Percentiles rank a stretch among this genome's conserved stretches.
phyloP scores from a whole-genome alignment of 2,888 invertebrate genomes.

The Parasteatoda lunata region DNA sequence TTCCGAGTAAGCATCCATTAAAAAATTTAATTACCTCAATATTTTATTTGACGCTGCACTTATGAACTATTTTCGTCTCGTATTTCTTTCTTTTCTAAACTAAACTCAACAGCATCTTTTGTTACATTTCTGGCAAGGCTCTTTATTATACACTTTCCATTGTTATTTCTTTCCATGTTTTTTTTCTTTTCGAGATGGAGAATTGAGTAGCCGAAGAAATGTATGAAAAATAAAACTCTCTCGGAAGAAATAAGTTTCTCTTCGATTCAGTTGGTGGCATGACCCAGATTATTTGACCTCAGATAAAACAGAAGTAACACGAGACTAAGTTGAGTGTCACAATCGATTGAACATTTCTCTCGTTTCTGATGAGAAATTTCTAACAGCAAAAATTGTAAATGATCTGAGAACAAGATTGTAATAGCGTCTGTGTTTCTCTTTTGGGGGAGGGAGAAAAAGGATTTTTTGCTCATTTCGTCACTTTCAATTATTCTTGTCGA shows the following conservation, averaged over 20 bases:
- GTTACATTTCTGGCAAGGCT: too few species aligned
- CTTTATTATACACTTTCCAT: too few species aligned
- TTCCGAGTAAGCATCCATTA: too few species aligned
- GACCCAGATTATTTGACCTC: constrained; percentile 60
- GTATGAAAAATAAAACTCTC: constrained; percentile 2
- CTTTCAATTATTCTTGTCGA: too few species aligned
- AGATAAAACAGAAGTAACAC: constrained; percentile 54
- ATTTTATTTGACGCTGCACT: too few species aligned
- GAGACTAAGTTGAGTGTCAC: constrained; percentile 32
- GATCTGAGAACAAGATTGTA: constrained; percentile 20
- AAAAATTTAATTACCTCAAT: too few species aligned
- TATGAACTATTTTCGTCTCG: too few species aligned
- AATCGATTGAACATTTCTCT: constrained; percentile 41
- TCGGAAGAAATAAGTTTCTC: constrained; percentile 12
- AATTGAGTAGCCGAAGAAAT: constrained; percentile 11
- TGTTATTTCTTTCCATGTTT: too few species aligned
- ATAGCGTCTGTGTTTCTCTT: background rate
- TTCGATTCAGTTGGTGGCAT: background rate
- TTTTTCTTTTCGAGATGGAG: background rate
- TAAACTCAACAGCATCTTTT: too few species aligned
- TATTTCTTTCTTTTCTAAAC: too few species aligned
- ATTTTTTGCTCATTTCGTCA: too few species aligned
- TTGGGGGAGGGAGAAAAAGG: background rate
- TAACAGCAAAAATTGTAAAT: constrained; percentile 15
- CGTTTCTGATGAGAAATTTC: background rate